A percentile compares a stretch with the other conserved stretches of the same genome.
These are phyloP conservation scores for Liparis tanakae DNA, from an alignment of 2,797 vertebrate species.

Conservation along the genomic window DNA sequence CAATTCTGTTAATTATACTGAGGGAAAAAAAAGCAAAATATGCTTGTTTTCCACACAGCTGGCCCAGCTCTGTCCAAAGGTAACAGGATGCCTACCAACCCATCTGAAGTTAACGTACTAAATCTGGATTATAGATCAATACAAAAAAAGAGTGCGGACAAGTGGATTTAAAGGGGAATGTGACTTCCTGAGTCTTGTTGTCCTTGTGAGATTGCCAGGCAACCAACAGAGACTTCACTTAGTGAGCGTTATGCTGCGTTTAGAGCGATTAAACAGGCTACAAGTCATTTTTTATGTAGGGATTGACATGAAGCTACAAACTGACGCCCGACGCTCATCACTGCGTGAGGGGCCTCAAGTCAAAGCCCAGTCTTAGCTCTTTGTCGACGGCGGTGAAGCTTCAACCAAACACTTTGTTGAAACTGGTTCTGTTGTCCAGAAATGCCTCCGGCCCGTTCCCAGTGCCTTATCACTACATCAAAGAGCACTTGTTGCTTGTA, in stretches of 20 bases:
- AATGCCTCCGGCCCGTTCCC: background rate
- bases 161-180: background rate
- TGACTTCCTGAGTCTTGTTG: constrained; percentile 19
- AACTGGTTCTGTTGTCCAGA: background rate
- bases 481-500: background rate
- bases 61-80: background rate
- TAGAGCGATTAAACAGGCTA: background rate
- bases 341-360: background rate
- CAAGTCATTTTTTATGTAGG: background rate
- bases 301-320: background rate
- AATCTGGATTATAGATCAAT: background rate
- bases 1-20: background rate
- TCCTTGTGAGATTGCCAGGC: constrained; percentile 11
- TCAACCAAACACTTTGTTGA: background rate
- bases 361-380: background rate
- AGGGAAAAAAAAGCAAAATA: background rate
- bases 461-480: background rate
- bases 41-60: background rate
- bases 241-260: background rate
- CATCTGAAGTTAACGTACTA: background rate
- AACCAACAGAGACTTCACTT: constrained; percentile 4
- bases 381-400: background rate
- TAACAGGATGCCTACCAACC: background rate
- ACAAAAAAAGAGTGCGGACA: background rate
- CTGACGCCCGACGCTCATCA: background rate